Evolutionary conservation across 1,140 invertebrate species (phyloP), one percentile per base, ranked within the genome.

Genomic region (Lordiphosa collinella): DNA sequence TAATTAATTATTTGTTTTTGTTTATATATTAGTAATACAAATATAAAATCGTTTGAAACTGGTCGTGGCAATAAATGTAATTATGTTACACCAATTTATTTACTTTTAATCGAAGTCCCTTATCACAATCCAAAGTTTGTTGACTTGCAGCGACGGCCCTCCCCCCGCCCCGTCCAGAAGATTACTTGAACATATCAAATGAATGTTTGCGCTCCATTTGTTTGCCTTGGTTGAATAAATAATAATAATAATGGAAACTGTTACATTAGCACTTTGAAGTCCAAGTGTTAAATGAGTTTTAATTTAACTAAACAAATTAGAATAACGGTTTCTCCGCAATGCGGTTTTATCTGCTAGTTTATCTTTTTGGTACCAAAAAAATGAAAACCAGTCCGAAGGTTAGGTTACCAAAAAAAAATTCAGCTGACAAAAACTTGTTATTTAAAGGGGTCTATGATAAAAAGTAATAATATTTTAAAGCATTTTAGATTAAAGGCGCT

Each of bases 141-240:
- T 75, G 51, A 71, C 68, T 60, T 59, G 50, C 22, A 44, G 34
- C 36, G n/a, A 6, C 22, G 47, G 56, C 54, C 38, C 25, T 8
- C 25, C 25, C 25, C 8, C 25, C 25, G 5, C 34, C 46, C 50
- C 10, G 14, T 18, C 51, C 38, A 31, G 59, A 25, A 63, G 67
- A 70, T 68, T 67, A 54, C 25, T 32, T 11, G 37, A 46, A 49
- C 54, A 55, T 56, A 69, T 75, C 38, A 60, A 65, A 43, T 32
- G 12, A 9, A 10, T 9, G 10, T 22, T 36, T 44, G 34, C 32
- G 31, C 12, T 22, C 13, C 53, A 40, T 49, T 58, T 67, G 58
- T 63, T 35, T 43, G 43, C 44, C 14, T 46, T 12, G 58, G 29
- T 40, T 49, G 37, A 58, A 67, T 22, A 51, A 58, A 58, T 56